These are phyloP conservation scores for Cephalopholis sonnerati DNA, from an alignment of 2,113 vertebrate genomes.

Conservation along the genomic window DNA sequence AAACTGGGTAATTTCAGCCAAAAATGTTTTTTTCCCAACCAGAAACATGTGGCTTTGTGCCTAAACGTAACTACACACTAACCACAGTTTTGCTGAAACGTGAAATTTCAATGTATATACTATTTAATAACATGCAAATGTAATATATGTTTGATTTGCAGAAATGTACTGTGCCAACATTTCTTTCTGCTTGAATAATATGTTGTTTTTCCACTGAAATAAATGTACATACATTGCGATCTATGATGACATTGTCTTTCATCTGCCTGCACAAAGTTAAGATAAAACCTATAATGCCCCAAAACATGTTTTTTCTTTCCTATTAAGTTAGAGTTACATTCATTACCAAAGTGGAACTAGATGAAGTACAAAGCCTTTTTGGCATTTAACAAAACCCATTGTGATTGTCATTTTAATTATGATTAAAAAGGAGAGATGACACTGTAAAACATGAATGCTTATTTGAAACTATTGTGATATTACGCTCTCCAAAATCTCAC, in stretches of 20 bases:
- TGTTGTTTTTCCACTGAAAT: background rate
- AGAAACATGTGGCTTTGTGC: no score
- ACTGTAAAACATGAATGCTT: constrained; percentile 3
- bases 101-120: no score
- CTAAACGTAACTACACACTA: no score
- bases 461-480: background rate
- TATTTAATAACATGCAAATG: no score
- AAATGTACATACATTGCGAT: background rate
- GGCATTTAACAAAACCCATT: background rate
- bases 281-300: background rate
- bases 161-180: no score
- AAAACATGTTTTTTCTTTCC: background rate
- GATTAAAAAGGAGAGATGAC: background rate
- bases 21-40: no score
- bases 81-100: no score
- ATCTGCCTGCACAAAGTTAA: background rate
- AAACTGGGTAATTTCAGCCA: no score
- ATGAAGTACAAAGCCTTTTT: background rate
- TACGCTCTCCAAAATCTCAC: background rate
- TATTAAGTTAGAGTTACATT: background rate
- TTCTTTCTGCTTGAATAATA: no score
- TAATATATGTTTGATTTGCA: no score
- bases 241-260: background rate
- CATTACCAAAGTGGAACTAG: background rate
- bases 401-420: background rate